phyloP scores from a whole-genome alignment of 2,888 invertebrate species.

The Alsophila aescularia region DNA sequence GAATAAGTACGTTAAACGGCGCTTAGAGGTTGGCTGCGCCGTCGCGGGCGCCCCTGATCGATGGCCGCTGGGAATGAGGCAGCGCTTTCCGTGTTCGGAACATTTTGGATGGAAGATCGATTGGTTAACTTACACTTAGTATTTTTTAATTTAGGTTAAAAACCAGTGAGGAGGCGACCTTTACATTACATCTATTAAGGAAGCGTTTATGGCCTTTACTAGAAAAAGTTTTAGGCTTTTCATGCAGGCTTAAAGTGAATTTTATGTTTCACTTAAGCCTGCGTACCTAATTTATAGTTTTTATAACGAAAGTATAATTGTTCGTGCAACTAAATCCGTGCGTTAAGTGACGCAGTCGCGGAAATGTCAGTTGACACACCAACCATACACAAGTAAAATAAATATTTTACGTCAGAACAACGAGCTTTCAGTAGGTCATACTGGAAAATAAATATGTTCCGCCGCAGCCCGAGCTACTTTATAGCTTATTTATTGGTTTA shows the following conservation, averaged over 20 bases:
- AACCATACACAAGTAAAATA: constrained; percentile 49
- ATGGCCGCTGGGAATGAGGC: constrained; percentile 43
- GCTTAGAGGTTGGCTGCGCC: constrained; percentile 62
- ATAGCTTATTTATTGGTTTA: constrained; percentile 31
- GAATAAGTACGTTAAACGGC: constrained; percentile 76
- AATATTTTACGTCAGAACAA: constrained; percentile 45
- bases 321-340: constrained; percentile 47
- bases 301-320: constrained; percentile 18
- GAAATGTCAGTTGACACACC: constrained; percentile 69
- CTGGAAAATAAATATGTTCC: constrained; percentile 27
- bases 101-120: constrained; percentile 13
- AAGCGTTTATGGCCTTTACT: too few species aligned
- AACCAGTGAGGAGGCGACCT: too few species aligned
- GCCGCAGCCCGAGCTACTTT: constrained; percentile 25
- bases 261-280: too few species aligned
- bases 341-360: constrained; percentile 65
- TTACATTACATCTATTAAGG: too few species aligned
- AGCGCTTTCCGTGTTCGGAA: constrained; percentile 18
- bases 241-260: too few species aligned
- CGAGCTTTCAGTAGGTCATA: constrained; percentile 29
- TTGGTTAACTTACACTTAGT: constrained; percentile 7
- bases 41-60: constrained; percentile 59
- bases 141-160: background rate
- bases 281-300: too few species aligned
- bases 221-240: too few species aligned